Base-by-base conservation (phyloP, 2,113 vertebrate species). In the Epinephelus fuscoguttatus region DNA sequence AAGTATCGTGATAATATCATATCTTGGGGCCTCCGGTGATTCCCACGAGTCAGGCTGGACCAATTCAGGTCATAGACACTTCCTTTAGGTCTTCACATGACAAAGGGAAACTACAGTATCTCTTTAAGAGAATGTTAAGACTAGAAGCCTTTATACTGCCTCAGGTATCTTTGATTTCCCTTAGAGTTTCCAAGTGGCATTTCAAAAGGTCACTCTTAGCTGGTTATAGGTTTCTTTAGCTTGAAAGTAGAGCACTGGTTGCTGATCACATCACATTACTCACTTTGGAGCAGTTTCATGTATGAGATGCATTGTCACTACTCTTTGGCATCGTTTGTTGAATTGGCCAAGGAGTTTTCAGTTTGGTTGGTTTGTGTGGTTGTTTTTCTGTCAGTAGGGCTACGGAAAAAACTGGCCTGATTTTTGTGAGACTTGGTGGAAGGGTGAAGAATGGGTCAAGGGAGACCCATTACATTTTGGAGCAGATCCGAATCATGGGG, bases 201-300 rank as follows among this genome's bases (percentile, higher is more conserved):
- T 88, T 87, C 15, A 59, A 75, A 81, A 82, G 71, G 75, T 75
- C 66, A 69, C 69, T 49, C 75, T 61, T 4, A 59, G 25, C 55
- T 9, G 56, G 42, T 79, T 6, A 3, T n/a, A 8, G 59, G 47
- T 77, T 81, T 47, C 37, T 57, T 47, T 49, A 69, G n/a, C 55
- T 50, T 47, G 21, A 23, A 69, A 53, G 53, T 45, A 23, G 56
- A 77, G 71, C 21, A 25, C 12, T 70, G 61, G 53, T 75, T 76
- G 33, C 27, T 17, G 55, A 81, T 60, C 21, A 1, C 7, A n/a
- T 49, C n/a, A 78, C 12, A 52, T 45, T 73, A 18, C 52, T 62
- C 40, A 59, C 52, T 70, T 40, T 25, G 2, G 27, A 78, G 53
- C 57, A 55, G 19, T 70, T 62, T 59, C 19, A 37, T 37, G 6